Percentiles rank a stretch among this genome's conserved stretches.
phyloP scores from a whole-genome alignment of 2,888 invertebrate species.

The Cerceris rybyensis region DNA sequence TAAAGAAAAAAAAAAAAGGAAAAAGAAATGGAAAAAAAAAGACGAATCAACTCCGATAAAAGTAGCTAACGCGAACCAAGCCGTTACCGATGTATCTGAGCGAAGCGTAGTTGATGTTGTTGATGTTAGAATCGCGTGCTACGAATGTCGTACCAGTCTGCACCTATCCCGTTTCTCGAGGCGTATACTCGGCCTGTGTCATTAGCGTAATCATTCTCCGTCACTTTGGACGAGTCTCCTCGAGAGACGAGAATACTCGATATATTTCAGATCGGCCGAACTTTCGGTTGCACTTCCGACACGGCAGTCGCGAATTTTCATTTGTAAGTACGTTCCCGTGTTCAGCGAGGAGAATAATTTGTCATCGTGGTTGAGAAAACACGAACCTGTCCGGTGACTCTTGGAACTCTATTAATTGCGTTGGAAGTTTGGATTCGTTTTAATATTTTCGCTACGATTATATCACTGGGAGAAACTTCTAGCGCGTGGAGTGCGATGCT shows the following conservation, averaged over 20 bases:
- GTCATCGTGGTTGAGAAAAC: neutral
- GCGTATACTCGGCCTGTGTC: slow-evolving; percentile 60
- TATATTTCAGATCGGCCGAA: slow-evolving; percentile 49
- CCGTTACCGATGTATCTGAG: slow-evolving; percentile 33
- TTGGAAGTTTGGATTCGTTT: neutral
- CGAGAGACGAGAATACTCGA: slow-evolving; percentile 53
- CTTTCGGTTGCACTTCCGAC: slow-evolving; percentile 46
- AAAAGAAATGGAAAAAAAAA: slow-evolving; percentile 38
- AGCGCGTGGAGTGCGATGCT: no score
- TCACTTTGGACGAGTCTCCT: slow-evolving; percentile 66
- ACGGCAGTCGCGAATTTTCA: slow-evolving; percentile 32
- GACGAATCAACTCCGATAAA: slow-evolving; percentile 53
- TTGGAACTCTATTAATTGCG: neutral
- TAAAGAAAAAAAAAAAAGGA: slow-evolving; percentile 61
- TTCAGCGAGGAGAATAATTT: neutral
- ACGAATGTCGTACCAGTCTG: slow-evolving; percentile 75
- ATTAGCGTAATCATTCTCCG: slow-evolving; percentile 78
- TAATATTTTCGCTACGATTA: no score
- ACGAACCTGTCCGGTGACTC: neutral
- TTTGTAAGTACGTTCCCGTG: neutral
- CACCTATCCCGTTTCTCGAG: slow-evolving; percentile 67
- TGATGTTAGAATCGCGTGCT: slow-evolving; percentile 77
- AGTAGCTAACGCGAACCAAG: slow-evolving; percentile 43
- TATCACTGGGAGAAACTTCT: no score
- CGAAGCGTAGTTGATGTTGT: slow-evolving; percentile 64